Conservation (phyloP, 2,797 vertebrate genomes). For the Phalloptychus januarius region DNA sequence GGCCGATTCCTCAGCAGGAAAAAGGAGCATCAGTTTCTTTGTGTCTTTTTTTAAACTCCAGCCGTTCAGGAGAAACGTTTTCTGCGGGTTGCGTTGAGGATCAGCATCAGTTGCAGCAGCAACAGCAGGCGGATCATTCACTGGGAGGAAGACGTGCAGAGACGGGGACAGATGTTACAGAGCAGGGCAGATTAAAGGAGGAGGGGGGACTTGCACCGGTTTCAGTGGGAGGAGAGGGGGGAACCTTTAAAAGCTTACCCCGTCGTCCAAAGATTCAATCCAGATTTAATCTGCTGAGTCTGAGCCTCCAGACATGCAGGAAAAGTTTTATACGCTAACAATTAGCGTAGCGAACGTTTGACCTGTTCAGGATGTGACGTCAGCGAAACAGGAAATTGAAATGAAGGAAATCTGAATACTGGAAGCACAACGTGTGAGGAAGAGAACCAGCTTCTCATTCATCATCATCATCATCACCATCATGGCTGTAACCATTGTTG, state of each 20-base stretch:
- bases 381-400: not conserved
- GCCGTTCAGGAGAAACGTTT: not conserved
- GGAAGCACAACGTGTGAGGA: not conserved
- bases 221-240: not conserved
- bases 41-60: not conserved
- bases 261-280: not conserved
- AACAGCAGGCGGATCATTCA: not conserved
- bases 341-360: not conserved
- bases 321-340: not conserved
- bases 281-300: not conserved
- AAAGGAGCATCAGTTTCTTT: not conserved
- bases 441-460: not conserved
- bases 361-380: not conserved
- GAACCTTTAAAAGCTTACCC: not conserved
- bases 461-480: not conserved
- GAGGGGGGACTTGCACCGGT: not conserved
- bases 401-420: not conserved
- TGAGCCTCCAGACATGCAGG: not conserved
- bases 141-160: constrained; percentile 4
- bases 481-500: not conserved
- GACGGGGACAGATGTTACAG: not conserved
- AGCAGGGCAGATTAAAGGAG: constrained; percentile 4
- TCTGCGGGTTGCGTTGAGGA: not conserved
- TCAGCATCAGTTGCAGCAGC: constrained; percentile 1
- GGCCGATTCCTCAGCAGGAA: not conserved